Percentiles rank a stretch among this genome's conserved stretches.
phyloP scores from a whole-genome alignment of 2,797 vertebrate species.

The Micrastur ruficollis region DNA sequence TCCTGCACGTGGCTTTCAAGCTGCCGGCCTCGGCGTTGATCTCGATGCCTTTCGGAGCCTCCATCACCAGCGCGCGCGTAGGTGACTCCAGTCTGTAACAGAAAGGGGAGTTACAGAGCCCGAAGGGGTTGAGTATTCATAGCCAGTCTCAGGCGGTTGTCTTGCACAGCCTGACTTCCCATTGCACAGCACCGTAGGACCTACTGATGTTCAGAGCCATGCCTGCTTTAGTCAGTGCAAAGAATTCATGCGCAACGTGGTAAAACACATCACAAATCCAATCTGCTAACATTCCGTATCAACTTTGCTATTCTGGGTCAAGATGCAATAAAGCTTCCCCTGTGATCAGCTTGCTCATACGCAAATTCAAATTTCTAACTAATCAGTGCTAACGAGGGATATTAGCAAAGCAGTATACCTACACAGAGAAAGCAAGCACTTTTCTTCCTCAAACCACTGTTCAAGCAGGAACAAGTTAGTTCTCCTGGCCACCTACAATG shows the following conservation, averaged over 20 bases:
- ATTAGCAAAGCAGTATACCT: background rate
- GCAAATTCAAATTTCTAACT: background rate
- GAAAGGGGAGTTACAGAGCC: background rate
- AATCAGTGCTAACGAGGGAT: rapidly evolving
- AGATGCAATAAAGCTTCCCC: background rate
- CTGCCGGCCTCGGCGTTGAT: slow-evolving; percentile 96
- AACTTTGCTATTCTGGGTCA: background rate
- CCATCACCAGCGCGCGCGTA: slow-evolving; percentile 91
- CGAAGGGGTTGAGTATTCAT: background rate
- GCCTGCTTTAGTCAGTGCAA: background rate
- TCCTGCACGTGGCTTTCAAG: slow-evolving; percentile 93
- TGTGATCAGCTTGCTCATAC: background rate
- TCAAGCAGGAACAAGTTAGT: background rate
- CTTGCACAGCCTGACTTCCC: background rate
- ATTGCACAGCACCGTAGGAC: background rate
- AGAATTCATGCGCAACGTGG: background rate
- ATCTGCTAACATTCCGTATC: background rate
- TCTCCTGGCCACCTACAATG: background rate
- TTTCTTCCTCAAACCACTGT: background rate
- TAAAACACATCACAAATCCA: background rate
- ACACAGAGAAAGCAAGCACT: background rate
- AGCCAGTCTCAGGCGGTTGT: background rate
- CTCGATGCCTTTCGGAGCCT: slow-evolving; percentile 94
- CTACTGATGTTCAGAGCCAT: background rate
- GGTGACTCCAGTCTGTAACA: slow-evolving; percentile 90